These are phyloP conservation scores for Asarcornis scutulata DNA, from an alignment of 2,113 vertebrate species.

Conservation along the genomic window DNA sequence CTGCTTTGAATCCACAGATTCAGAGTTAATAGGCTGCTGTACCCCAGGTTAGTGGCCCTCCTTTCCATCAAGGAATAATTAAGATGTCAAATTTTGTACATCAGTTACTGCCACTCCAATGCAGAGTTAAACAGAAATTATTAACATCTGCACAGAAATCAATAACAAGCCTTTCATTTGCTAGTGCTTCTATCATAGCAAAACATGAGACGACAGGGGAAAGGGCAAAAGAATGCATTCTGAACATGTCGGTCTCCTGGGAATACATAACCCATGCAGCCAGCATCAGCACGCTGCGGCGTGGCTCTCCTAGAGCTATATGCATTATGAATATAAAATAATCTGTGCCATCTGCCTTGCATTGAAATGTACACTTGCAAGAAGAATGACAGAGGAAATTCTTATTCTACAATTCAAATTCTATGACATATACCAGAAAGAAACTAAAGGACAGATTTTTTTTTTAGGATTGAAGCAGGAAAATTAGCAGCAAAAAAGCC, in stretches of 20 bases:
- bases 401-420: background rate
- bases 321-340: conserved; percentile 33
- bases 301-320: background rate
- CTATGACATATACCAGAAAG: background rate
- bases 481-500: background rate
- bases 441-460: background rate
- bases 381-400: conserved; percentile 21
- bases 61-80: conserved; percentile 55
- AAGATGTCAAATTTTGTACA: conserved; percentile 41
- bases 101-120: background rate
- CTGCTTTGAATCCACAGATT: conserved; percentile 26
- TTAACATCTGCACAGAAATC: conserved; percentile 66
- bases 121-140: conserved; percentile 36
- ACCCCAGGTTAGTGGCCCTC: background rate
- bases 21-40: background rate
- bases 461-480: conserved; percentile 1
- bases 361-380: background rate
- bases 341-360: background rate
- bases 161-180: conserved; percentile 57
- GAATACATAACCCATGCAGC: conserved; percentile 29
- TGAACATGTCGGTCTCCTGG: conserved; percentile 26
- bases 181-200: conserved; percentile 37
- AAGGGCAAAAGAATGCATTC: conserved; percentile 39
- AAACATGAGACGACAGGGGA: background rate
- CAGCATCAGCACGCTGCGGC: conserved; percentile 7